These are phyloP conservation scores for Engystomops pustulosus DNA, from an alignment of 2,113 vertebrate genomes.

Conservation along the genomic window DNA sequence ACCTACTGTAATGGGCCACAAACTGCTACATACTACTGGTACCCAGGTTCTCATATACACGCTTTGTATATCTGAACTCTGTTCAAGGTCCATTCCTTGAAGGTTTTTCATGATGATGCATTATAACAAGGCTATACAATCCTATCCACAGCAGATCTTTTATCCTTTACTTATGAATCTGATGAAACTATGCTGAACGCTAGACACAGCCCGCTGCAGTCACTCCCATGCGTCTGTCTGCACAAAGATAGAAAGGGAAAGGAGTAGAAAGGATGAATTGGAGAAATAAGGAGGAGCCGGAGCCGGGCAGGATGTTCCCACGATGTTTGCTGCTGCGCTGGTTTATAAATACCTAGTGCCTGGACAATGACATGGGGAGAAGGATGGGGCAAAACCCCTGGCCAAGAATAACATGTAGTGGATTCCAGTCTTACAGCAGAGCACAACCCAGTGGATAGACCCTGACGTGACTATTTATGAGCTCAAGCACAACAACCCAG, in stretches of 20 bases:
- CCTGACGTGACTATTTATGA: background rate
- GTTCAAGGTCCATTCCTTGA: no score
- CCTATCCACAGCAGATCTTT: background rate
- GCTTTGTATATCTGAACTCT: no score
- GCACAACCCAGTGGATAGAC: background rate
- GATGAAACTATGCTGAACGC: background rate
- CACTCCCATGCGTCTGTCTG: background rate
- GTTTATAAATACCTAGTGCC: slow-evolving; percentile 73
- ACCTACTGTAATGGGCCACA: no score
- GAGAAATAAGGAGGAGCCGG: slow-evolving; percentile 17
- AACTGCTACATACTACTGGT: no score
- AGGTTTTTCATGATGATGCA: no score
- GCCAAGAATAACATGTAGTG: slow-evolving; percentile 62
- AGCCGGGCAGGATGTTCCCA: slow-evolving; percentile 65
- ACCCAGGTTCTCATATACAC: no score
- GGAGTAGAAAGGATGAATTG: slow-evolving; percentile 51
- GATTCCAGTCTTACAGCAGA: background rate
- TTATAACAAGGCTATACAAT: no score
- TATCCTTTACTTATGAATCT: background rate
- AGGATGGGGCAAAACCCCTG: slow-evolving; percentile 40
- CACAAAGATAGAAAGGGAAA: slow-evolving; percentile 47
- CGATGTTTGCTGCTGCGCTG: slow-evolving; percentile 62
- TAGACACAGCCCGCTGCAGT: background rate
- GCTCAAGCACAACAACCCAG: background rate
- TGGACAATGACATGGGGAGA: slow-evolving; percentile 66